phyloP scores from a whole-genome alignment of 2,113 vertebrate species.

The Bucco capensis region DNA sequence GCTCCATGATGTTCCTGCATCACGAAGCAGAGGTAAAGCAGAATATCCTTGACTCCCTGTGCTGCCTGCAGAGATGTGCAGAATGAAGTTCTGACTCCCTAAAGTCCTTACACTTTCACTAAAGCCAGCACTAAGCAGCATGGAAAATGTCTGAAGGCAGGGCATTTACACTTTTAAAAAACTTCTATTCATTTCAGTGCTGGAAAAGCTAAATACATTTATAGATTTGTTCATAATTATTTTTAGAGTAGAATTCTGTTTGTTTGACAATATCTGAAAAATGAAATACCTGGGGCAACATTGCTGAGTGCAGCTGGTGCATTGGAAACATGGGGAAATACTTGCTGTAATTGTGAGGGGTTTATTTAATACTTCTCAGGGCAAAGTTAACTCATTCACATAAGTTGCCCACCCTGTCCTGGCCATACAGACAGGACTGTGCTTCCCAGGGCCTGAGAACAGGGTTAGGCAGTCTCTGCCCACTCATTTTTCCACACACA shows the following conservation, averaged over 20 bases:
- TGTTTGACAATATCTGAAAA: slow-evolving; percentile 62
- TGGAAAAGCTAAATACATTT: slow-evolving; percentile 27
- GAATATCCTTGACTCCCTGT: neutral
- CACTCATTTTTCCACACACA: neutral
- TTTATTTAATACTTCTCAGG: neutral
- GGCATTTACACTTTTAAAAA: neutral
- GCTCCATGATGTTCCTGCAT: neutral
- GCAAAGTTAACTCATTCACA: neutral
- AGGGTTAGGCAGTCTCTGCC: too few relatives aligned
- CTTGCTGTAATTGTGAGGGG: neutral
- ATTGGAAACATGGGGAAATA: neutral
- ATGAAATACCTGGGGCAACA: slow-evolving; percentile 39
- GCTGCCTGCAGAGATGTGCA: neutral
- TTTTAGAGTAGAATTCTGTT: slow-evolving; percentile 57
- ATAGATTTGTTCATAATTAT: slow-evolving; percentile 52
- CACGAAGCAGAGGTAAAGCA: neutral
- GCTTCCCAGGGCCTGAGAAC: neutral
- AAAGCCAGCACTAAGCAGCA: neutral
- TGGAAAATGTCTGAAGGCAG: neutral
- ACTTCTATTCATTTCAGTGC: neutral
- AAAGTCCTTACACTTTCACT: neutral
- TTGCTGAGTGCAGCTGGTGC: neutral
- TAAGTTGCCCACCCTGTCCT: neutral
- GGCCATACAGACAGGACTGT: neutral
- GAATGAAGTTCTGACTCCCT: neutral